Percentiles rank a stretch among this genome's conserved stretches.
These are phyloP conservation scores for Acanthosepion lycidas DNA, from an alignment of 2,888 invertebrate species.

Conservation along the genomic window DNA sequence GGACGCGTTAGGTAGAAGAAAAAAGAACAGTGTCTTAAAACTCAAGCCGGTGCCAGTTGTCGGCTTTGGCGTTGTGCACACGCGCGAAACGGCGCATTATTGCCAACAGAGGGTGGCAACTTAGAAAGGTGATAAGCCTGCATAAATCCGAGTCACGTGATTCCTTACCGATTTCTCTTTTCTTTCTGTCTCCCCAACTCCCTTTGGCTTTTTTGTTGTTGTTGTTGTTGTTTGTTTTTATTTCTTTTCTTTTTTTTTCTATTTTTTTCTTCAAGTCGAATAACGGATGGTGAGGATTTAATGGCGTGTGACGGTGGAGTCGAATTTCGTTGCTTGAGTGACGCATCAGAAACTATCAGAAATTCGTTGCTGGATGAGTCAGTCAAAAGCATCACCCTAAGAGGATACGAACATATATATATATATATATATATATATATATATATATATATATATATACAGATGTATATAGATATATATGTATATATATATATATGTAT, in stretches of 20 bases:
- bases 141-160: not conserved
- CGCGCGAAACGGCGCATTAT: not conserved
- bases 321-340: not conserved
- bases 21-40: not conserved
- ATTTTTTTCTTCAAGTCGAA: not conserved
- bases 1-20: no score
- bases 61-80: not conserved
- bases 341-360: not conserved
- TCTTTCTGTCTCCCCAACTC: not conserved
- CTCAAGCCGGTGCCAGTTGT: not conserved
- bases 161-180: not conserved
- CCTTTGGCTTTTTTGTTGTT: not conserved
- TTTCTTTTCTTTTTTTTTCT: not conserved
- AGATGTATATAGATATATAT: not conserved
- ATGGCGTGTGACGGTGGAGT: not conserved
- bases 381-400: not conserved
- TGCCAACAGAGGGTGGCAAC: not conserved
- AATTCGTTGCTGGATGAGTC: not conserved
- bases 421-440: not conserved
- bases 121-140: not conserved
- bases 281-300: not conserved
- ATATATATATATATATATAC: not conserved
- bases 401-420: not conserved
- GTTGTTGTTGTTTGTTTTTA: not conserved
- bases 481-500: not conserved